Percentiles rank a stretch among this genome's conserved stretches.
Evolutionary conservation across 2,888 invertebrate genomes (phyloP).

Genomic region (Limulus polyphemus): DNA sequence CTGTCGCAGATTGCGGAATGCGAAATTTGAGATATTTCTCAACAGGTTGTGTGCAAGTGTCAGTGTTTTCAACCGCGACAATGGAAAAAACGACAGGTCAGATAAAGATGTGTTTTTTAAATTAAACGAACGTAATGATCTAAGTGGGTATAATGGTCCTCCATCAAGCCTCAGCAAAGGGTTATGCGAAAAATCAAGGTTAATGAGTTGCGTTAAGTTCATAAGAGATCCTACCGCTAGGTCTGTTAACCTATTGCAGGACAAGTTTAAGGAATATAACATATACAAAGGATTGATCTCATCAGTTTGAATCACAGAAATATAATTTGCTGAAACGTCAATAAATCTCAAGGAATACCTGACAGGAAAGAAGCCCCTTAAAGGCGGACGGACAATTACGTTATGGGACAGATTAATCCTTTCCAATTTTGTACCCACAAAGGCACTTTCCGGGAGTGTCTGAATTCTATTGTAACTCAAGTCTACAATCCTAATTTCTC

Average conservation of each 20-base stretch:
- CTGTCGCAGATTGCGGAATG: conserved; percentile 28
- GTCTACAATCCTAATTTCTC: not conserved
- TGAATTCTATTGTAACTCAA: not conserved
- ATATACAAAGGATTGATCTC: too few species aligned
- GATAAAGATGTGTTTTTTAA: conserved; percentile 32
- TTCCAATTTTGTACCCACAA: not conserved
- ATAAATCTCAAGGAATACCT: conserved; percentile 56
- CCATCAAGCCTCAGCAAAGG: conserved; percentile 50
- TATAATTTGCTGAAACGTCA: conserved; percentile 61
- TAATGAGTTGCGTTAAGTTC: conserved; percentile 50
- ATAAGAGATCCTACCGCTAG: conserved; percentile 41
- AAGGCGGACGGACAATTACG: conserved; percentile 15
- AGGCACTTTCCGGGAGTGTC: not conserved
- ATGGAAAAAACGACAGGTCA: conserved; percentile 36
- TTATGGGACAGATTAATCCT: conserved; percentile 15
- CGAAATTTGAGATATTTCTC: conserved; percentile 52
- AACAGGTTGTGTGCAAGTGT: conserved; percentile 68
- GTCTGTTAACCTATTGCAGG: conserved; percentile 16
- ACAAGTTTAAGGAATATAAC: too few species aligned
- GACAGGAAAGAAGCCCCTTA: too few species aligned
- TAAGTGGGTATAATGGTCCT: conserved; percentile 48
- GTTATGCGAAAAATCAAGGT: conserved; percentile 58
- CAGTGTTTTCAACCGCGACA: conserved; percentile 62
- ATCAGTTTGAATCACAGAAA: conserved; percentile 44
- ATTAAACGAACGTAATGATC: too few species aligned